Evolutionary conservation across 92 coral and sea anemone genomes (phyloP), one percentile per base, ranked within the genome.

Genomic region (Blastomussa wellsi): DNA sequence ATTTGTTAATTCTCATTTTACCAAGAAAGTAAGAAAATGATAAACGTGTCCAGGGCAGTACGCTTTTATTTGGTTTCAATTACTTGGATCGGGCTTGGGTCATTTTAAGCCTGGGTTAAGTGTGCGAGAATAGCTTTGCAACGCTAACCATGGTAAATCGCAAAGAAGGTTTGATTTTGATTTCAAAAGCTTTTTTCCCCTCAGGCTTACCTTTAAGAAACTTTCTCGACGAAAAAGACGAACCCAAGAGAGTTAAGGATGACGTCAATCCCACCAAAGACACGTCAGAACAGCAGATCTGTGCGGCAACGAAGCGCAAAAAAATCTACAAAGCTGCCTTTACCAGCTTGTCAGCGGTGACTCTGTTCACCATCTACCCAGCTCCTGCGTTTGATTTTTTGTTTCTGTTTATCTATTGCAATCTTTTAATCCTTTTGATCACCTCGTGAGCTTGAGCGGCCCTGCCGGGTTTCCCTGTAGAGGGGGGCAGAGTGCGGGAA

Each of bases 331-430:
- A 80, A 67, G 37, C 47, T 41, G 84, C 84, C 22, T 80, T 80
- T 31, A 35, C 19, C 24, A 47, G 42, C n/a, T 39, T 80, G 62
- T 80, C 84, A 66, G 84, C 55, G 64, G 57, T 80, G 62, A 38
- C 84, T 0, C 29, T 80, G 20, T 80, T 80, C 17, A 80, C 41
- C 42, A 29, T 66, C 64, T 29, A 80, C 31, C 59, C 84, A 65
- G 64, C 67, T 47, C 84, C 84, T 19, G 84, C 60, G n/a, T 80
- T 80, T 80, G 75, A 67, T 35, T 80, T 80, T 72, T 7, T 80
- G 57, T 80, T 65, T n/a, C 37, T 80, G 60, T 80, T 64, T 31
- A 66, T 64, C 19, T 65, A 80, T 20, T 66, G 84, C 64, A 80
- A 65, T 64, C 16, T 65, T 12, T 41, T 80, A 5, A 66, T 79